Percentiles rank a stretch among this genome's conserved stretches.
Conservation (phyloP, 2,888 invertebrate species). For the Saturnia pavonia region DNA sequence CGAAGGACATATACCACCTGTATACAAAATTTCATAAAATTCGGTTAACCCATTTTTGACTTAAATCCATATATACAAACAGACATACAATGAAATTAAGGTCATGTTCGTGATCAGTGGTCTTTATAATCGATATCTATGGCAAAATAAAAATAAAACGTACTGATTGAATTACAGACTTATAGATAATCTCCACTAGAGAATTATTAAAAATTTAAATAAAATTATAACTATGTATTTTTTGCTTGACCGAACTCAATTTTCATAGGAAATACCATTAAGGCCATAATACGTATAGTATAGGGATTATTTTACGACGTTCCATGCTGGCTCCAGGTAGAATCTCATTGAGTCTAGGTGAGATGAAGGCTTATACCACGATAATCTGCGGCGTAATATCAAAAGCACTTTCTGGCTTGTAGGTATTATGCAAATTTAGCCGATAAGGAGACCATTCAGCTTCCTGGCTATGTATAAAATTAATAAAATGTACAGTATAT, state of each 20-base stretch:
- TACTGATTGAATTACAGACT: too few relatives aligned
- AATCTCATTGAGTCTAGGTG: slow-evolving; percentile 53
- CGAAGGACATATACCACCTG: too few relatives aligned
- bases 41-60: too few relatives aligned
- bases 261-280: neutral
- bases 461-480: slow-evolving; percentile 50
- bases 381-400: slow-evolving; percentile 68
- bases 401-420: slow-evolving; percentile 54
- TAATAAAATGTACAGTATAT: slow-evolving; percentile 41
- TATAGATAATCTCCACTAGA: too few relatives aligned
- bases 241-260: slow-evolving; percentile 2
- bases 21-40: too few relatives aligned
- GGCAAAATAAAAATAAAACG: too few relatives aligned
- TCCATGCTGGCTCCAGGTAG: slow-evolving; percentile 27
- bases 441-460: slow-evolving; percentile 57
- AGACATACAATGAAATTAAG: too few relatives aligned
- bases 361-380: slow-evolving; percentile 55
- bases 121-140: too few relatives aligned
- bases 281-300: slow-evolving; percentile 14
- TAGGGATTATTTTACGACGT: slow-evolving; percentile 19
- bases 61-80: too few relatives aligned
- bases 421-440: slow-evolving; percentile 67
- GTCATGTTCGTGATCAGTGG: too few relatives aligned
- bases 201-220: neutral
- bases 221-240: neutral